Conservation (phyloP, 2,113 vertebrate genomes). For the Heterochromis multidens region DNA sequence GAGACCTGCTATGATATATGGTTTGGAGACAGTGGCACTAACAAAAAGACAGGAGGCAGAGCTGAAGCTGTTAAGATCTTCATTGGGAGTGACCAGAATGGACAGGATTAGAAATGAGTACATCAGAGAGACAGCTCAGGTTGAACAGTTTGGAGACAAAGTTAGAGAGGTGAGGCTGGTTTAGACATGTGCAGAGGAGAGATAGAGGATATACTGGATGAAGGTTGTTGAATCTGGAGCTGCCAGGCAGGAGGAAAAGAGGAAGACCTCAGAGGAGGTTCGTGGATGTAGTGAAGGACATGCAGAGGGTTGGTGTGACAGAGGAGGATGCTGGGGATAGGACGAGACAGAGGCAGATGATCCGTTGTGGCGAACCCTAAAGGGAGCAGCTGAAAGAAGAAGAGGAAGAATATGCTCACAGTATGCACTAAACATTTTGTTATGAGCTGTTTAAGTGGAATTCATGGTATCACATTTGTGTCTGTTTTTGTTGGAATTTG, state of each 20-base stretch:
- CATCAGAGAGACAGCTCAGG: not conserved
- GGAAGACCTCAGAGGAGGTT: not conserved
- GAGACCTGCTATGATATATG: not conserved
- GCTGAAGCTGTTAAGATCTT: not conserved
- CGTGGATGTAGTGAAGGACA: not conserved
- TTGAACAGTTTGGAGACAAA: not conserved
- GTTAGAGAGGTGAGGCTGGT: not conserved
- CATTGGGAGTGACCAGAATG: not conserved
- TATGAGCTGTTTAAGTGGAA: too few species aligned
- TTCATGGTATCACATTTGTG: too few species aligned
- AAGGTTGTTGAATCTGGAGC: not conserved
- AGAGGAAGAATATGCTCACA: not conserved
- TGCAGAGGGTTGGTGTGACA: not conserved
- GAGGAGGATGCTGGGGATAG: not conserved
- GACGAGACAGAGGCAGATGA: not conserved
- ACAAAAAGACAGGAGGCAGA: not conserved
- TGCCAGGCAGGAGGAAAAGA: not conserved
- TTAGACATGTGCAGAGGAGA: not conserved
- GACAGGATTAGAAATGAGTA: not conserved
- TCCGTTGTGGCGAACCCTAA: too few species aligned
- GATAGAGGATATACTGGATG: too few species aligned
- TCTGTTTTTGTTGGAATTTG: not conserved
- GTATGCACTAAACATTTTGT: too few species aligned
- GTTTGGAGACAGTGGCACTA: not conserved
- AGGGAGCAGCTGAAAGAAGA: not conserved